phyloP scores from a whole-genome alignment of 2,113 vertebrate species.

The Sisor rabdophorus region DNA sequence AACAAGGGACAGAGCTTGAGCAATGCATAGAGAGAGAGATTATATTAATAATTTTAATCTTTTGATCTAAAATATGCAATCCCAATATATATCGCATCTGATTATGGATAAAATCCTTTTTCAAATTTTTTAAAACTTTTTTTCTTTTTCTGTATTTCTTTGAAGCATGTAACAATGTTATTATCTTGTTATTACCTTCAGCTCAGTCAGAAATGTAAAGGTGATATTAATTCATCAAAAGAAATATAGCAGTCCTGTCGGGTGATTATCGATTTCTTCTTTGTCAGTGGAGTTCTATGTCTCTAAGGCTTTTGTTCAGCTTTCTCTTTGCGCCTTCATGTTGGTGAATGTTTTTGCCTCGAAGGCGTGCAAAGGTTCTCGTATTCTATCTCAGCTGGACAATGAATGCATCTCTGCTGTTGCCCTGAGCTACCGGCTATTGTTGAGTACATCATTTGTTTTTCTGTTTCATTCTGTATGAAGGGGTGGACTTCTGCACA shows the following conservation, averaged over 20 bases:
- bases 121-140: background rate
- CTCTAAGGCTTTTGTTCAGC: constrained; percentile 19
- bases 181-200: constrained; percentile 5
- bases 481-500: constrained; percentile 29
- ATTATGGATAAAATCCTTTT: background rate
- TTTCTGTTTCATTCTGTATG: constrained; percentile 33
- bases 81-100: background rate
- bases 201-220: constrained; percentile 3
- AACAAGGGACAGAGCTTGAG: too few relatives aligned
- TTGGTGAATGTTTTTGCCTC: constrained; percentile 36
- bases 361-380: constrained; percentile 29
- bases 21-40: too few relatives aligned
- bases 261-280: constrained; percentile 40
- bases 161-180: constrained; percentile 8
- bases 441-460: constrained; percentile 45
- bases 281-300: constrained; percentile 24
- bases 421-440: constrained; percentile 38
- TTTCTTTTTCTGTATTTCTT: background rate
- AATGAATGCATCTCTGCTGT: constrained; percentile 41
- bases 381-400: constrained; percentile 41
- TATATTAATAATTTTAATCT: background rate
- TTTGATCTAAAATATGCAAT: background rate
- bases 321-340: constrained; percentile 19
- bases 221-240: constrained; percentile 31
- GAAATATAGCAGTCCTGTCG: constrained; percentile 32